Base-by-base conservation (phyloP, 2,797 vertebrate species). In the Rhinella marina region DNA sequence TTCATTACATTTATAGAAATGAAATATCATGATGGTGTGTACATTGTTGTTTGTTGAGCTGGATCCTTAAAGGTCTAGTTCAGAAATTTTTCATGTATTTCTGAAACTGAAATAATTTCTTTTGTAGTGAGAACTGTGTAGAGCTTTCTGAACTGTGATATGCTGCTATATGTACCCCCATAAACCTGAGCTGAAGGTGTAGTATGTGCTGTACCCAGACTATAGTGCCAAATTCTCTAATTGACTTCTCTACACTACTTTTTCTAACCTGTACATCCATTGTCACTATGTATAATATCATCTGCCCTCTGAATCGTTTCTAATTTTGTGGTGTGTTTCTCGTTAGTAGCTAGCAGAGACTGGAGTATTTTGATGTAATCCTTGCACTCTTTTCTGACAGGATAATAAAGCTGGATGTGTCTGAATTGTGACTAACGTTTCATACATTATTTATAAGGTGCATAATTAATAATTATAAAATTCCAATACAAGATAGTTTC, bases 371-470 rank as follows among this genome's bases (percentile, higher is more conserved):
- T 95, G 95, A 95, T 96, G 95, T 96, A 94, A 94, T 91, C 95
- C 94, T 96, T 95, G 93, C 94, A 93, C 92, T 85, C 83, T 95
- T 96, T 95, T 95, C 95, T 95, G 95, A 94, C 92, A 92, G 94
- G 94, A 95, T 92, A 96, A 96, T 96, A 96, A 96, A 96, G 94
- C 92, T 96, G 93, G 94, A 94, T 95, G 94, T 96, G 94, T 95
- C 94, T 90, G 93, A 95, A 92, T 1, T 81, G 92, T 91, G 81
- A 32, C 75, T 23, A 17, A 21, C 64, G 50, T 68, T 64, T 86
- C 59, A 27, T 68, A 13, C 48, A 14, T 85, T 77, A 57, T 82
- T 88, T 76, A 16, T 52, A 50, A 85, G 4, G 41, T 2, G 41
- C 41, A 50, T 10, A 54, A 41, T 21, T n/a, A 7, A 25, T 79